Percentiles rank a stretch among this genome's conserved stretches.
These are phyloP conservation scores for Colletes gigas DNA, from an alignment of 1,140 invertebrate genomes.

Conservation along the genomic window DNA sequence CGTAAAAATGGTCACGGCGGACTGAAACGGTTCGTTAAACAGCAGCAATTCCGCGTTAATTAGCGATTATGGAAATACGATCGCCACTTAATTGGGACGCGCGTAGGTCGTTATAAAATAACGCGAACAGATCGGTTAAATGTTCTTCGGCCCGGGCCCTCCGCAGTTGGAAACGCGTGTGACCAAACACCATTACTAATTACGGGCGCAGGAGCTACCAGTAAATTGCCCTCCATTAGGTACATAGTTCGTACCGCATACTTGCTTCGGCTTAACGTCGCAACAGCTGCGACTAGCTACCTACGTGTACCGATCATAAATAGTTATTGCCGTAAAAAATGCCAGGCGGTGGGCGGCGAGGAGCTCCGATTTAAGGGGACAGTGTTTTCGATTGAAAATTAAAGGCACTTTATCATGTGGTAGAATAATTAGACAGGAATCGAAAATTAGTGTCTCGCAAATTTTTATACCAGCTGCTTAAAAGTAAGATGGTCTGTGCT, in stretches of 20 bases:
- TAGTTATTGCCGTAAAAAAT: conserved; percentile 2
- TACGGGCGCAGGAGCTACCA: conserved; percentile 31
- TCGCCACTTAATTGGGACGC: conserved; percentile 36
- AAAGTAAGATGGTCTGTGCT: too few species aligned
- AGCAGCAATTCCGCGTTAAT: conserved; percentile 44
- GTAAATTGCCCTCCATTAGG: conserved; percentile 48
- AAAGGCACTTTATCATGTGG: too few species aligned
- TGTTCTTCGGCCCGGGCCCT: conserved; percentile 11
- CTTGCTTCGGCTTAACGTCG: conserved; percentile 48
- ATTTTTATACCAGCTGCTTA: too few species aligned
- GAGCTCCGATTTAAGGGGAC: too few species aligned
- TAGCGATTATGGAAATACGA: conserved; percentile 50
- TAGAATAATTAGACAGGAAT: too few species aligned
- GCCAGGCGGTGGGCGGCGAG: background rate
- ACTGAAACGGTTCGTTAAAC: conserved; percentile 38
- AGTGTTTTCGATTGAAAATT: too few species aligned
- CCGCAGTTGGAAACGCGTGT: conserved; percentile 42
- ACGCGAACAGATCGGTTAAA: conserved; percentile 41
- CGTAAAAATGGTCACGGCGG: conserved; percentile 13
- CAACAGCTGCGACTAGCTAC: conserved; percentile 39
- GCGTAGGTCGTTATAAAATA: conserved; percentile 40
- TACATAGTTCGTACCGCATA: conserved; percentile 41
- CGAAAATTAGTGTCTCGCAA: background rate
- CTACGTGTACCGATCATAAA: background rate
- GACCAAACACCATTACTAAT: conserved; percentile 54